phyloP scores from a whole-genome alignment of 2,113 vertebrate species.

The Rhineura floridana region DNA sequence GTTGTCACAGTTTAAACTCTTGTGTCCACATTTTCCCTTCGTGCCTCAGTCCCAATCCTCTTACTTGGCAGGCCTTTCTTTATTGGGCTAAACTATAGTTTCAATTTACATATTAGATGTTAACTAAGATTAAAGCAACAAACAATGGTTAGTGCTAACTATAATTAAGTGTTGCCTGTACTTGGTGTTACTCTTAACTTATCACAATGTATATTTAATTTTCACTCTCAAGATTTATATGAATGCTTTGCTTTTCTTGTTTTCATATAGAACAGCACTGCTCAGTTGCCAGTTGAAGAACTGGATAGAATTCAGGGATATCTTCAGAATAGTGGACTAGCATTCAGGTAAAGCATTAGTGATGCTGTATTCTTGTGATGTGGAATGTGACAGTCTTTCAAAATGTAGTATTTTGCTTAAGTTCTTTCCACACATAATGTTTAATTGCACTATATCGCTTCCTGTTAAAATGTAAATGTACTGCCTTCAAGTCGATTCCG shows the following conservation, averaged over 20 bases:
- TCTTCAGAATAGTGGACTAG: conserved; percentile 90
- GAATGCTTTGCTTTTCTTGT: conserved; percentile 5
- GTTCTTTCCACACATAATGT: not conserved
- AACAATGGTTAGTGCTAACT: not conserved
- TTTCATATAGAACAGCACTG: conserved; percentile 85
- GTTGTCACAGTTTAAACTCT: not conserved
- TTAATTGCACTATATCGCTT: not conserved
- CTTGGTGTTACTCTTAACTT: not conserved
- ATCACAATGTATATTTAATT: not conserved
- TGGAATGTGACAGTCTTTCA: not conserved
- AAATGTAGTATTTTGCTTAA: not conserved
- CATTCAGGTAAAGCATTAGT: conserved; percentile 82
- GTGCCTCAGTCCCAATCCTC: not conserved
- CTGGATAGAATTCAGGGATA: conserved; percentile 92
- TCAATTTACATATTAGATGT: not conserved
- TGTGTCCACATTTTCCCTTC: not conserved
- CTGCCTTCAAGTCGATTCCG: too few relatives aligned
- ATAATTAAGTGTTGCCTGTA: not conserved
- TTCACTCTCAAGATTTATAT: not conserved
- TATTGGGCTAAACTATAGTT: not conserved
- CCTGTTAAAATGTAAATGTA: too few relatives aligned
- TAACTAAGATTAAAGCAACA: not conserved
- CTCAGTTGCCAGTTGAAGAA: conserved; percentile 92
- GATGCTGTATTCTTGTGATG: not conserved
- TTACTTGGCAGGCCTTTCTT: not conserved